Evolutionary conservation across 1,140 invertebrate species (phyloP).

Genomic region (Bombus pyrosoma): DNA sequence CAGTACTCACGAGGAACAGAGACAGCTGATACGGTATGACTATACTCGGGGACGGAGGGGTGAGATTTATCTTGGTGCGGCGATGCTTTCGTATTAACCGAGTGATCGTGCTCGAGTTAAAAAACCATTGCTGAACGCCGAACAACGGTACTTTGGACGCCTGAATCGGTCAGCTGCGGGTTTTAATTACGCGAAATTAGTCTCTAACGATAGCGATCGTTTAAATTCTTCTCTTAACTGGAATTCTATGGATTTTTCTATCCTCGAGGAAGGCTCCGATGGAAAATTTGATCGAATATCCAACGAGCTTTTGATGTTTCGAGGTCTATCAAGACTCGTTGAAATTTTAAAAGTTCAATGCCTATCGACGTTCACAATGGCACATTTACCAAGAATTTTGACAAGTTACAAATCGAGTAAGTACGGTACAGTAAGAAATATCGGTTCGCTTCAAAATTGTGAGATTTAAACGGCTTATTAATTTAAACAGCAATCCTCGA

Average conservation of each 20-base stretch:
- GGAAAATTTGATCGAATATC: neutral
- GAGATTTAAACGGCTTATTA: too few species aligned
- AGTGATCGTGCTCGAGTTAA: slow-evolving; percentile 26
- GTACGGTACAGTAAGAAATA: too few species aligned
- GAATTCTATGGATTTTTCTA: neutral
- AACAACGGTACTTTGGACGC: slow-evolving; percentile 10
- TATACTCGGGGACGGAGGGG: slow-evolving; percentile 1
- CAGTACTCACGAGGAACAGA: neutral
- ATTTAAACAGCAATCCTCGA: neutral
- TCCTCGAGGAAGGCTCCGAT: neutral
- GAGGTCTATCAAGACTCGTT: neutral
- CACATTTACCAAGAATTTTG: too few species aligned
- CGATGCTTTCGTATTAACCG: slow-evolving; percentile 55
- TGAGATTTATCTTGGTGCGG: slow-evolving; percentile 49
- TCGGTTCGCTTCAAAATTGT: too few species aligned
- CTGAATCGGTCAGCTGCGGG: neutral
- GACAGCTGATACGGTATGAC: slow-evolving; percentile 26
- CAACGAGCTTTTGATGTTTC: neutral
- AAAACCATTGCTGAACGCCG: neutral
- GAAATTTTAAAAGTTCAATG: neutral
- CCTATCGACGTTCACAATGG: neutral
- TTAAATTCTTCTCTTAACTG: neutral
- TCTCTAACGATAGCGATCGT: neutral
- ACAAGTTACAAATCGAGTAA: too few species aligned
- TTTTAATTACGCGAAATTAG: slow-evolving; percentile 29